These are phyloP conservation scores for Hormaphis cornu DNA, from an alignment of 1,140 invertebrate genomes.

Conservation along the genomic window DNA sequence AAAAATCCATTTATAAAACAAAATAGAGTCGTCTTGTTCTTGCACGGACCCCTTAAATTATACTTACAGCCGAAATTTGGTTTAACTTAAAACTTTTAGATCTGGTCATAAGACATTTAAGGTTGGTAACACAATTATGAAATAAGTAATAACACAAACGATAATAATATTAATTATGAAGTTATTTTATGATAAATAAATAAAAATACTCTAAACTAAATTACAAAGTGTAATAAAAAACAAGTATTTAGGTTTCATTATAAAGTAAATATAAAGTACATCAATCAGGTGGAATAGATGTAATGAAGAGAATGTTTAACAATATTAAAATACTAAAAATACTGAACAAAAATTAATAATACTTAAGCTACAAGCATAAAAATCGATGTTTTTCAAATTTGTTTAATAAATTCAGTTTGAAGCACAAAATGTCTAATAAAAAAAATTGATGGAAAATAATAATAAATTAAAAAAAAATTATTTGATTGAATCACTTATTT, in stretches of 20 bases:
- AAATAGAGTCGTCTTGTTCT: no score
- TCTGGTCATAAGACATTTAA: not conserved
- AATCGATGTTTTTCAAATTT: not conserved
- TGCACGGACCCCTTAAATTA: no score
- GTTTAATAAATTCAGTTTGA: not conserved
- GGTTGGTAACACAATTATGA: no score
- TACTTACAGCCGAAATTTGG: not conserved
- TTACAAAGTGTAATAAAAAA: slow-evolving; percentile 5
- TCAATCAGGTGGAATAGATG: not conserved
- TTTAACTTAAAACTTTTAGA: not conserved
- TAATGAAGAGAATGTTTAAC: not conserved
- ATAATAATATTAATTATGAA: no score
- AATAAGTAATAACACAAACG: not conserved
- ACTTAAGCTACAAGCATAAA: not conserved
- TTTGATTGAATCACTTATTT: not conserved
- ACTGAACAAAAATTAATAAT: not conserved
- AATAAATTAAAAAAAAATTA: not conserved
- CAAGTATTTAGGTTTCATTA: not conserved
- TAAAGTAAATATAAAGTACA: not conserved
- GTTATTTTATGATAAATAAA: not conserved
- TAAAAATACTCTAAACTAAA: not conserved
- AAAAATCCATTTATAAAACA: no score
- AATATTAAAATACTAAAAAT: slow-evolving; percentile 2
- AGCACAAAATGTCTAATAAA: not conserved
- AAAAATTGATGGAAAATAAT: not conserved